These are phyloP conservation scores for Anastrepha obliqua DNA, from an alignment of 1,140 invertebrate genomes.

Conservation along the genomic window DNA sequence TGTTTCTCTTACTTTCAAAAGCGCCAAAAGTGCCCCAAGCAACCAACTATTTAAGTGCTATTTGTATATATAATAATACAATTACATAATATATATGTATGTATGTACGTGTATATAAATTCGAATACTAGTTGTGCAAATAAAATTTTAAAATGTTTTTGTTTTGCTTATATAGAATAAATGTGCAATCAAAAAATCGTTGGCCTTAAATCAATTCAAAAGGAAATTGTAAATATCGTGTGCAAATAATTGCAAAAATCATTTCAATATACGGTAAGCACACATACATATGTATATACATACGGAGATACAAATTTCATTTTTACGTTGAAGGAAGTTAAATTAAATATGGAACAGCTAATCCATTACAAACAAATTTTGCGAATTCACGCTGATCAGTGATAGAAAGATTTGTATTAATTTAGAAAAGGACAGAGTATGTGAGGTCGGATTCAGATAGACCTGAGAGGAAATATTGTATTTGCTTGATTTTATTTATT, in stretches of 20 bases:
- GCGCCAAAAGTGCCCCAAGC: not conserved
- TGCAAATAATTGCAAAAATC: not conserved
- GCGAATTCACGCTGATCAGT: no score
- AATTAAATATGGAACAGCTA: not conserved
- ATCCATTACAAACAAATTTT: not conserved
- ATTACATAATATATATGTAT: not conserved
- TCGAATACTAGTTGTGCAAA: no score
- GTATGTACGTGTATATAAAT: not conserved
- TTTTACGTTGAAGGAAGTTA: not conserved
- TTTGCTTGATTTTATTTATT: no score
- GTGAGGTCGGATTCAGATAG: no score
- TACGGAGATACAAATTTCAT: not conserved
- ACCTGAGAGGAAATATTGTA: no score
- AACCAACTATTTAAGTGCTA: not conserved
- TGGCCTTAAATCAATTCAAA: not conserved
- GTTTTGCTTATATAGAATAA: no score
- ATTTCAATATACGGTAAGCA: not conserved
- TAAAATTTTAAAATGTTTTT: no score
- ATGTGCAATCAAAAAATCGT: no score
- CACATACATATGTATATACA: not conserved
- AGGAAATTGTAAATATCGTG: not conserved
- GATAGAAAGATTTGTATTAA: no score
- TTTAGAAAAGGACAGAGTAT: no score
- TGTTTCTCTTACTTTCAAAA: slow-evolving; percentile 10
- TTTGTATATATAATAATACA: not conserved